Evolutionary conservation across 2,888 invertebrate genomes (phyloP).

Genomic region (Spisula subtruncata): DNA sequence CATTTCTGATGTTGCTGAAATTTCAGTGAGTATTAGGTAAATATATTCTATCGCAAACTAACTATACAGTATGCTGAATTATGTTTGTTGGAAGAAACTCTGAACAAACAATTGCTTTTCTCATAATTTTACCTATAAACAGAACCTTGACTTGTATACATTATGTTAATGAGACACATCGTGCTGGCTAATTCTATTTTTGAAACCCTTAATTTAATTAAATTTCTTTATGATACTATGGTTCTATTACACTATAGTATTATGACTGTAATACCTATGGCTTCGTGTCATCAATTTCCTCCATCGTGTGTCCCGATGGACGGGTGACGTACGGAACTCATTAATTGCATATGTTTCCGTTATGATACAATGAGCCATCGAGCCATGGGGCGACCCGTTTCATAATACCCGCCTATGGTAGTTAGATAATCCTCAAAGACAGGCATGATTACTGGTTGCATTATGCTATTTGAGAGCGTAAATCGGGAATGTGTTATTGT

Average conservation of each 20-base stretch:
- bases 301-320: neutral
- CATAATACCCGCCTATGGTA: neutral
- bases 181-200: too few relatives aligned
- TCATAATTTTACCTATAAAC: too few relatives aligned
- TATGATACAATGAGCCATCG: neutral
- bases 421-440: neutral
- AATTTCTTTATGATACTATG: neutral
- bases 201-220: conserved; percentile 6
- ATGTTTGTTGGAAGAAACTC: too few relatives aligned
- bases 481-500: neutral
- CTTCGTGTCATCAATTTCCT: conserved; percentile 29
- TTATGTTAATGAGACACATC: too few relatives aligned
- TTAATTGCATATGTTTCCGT: neutral
- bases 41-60: too few relatives aligned
- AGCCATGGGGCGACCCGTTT: neutral
- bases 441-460: neutral
- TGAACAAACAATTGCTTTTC: too few relatives aligned
- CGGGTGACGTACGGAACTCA: neutral
- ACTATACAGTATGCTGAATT: too few relatives aligned
- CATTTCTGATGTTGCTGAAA: too few relatives aligned
- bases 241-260: neutral
- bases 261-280: neutral
- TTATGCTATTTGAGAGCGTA: neutral
- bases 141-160: too few relatives aligned
- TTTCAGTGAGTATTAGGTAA: too few relatives aligned